Percentiles rank a stretch among this genome's conserved stretches.
Evolutionary conservation across 2,113 vertebrate genomes (phyloP).

Genomic region (Protomyctophum bolini): DNA sequence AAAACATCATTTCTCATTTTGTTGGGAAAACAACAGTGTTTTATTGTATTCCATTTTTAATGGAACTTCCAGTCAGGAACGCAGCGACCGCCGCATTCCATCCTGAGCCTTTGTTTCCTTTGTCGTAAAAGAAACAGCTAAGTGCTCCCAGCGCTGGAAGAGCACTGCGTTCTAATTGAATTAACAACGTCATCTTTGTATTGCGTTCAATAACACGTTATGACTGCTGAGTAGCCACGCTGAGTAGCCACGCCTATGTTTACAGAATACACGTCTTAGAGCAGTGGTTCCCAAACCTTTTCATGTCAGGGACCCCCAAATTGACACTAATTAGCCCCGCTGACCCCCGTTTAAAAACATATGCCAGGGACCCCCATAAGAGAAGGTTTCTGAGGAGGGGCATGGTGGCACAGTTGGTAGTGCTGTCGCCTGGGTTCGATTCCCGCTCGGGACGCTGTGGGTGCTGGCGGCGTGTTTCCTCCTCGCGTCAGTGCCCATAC

Average conservation of each 20-base stretch:
- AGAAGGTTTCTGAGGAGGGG: too few species aligned
- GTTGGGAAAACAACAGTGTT: conserved; percentile 70
- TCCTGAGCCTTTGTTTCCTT: conserved; percentile 67
- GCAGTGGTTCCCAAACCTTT: too few species aligned
- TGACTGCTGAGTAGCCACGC: conserved; percentile 29
- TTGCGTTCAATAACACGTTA: conserved; percentile 41
- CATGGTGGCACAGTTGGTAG: too few species aligned
- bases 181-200: conserved; percentile 46
- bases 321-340: too few species aligned
- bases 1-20: conserved; percentile 68
- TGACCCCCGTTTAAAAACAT: too few species aligned
- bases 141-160: conserved; percentile 42
- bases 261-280: conserved; percentile 43
- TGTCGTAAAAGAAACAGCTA: conserved; percentile 60
- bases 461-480: too few species aligned
- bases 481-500: too few species aligned
- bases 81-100: conserved; percentile 48
- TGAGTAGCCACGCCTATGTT: conserved; percentile 48
- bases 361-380: too few species aligned
- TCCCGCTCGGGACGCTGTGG: too few species aligned
- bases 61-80: conserved; percentile 55
- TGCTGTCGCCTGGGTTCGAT: too few species aligned
- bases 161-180: conserved; percentile 57
- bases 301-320: too few species aligned
- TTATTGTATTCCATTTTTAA: conserved; percentile 60